Evolutionary conservation across 1,140 invertebrate genomes (phyloP).

Genomic region (Bombus haemorrhoidalis): DNA sequence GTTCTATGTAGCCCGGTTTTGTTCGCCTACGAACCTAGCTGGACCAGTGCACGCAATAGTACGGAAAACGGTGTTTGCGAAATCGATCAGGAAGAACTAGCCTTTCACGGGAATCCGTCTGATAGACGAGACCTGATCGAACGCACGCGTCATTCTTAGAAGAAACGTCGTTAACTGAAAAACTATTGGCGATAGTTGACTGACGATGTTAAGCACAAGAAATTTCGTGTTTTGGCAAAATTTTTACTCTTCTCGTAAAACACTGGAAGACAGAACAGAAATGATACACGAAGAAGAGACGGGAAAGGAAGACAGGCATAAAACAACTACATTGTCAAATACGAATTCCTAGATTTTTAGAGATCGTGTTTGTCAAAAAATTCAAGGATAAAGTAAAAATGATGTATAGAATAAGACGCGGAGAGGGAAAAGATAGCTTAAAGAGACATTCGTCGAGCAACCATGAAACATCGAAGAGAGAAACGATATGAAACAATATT

Average conservation of each 20-base stretch:
- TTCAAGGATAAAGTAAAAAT: background rate
- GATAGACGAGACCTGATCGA: background rate
- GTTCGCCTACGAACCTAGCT: conserved; percentile 36
- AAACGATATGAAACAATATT: no score
- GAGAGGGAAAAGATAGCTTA: background rate
- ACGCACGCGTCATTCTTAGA: background rate
- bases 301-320: background rate
- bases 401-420: background rate
- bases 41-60: background rate
- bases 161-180: background rate
- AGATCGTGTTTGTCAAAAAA: background rate
- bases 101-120: conserved; percentile 18
- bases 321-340: background rate
- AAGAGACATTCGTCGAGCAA: background rate
- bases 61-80: conserved; percentile 43
- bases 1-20: conserved; percentile 43
- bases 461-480: no score
- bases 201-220: no score
- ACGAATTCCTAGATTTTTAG: background rate
- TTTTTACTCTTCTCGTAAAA: background rate
- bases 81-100: conserved; percentile 23
- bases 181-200: background rate
- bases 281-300: no score
- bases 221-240: background rate
- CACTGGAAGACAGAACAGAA: background rate